These are phyloP conservation scores for Agrotis clavis DNA, from an alignment of 2,888 invertebrate genomes.

Conservation along the genomic window DNA sequence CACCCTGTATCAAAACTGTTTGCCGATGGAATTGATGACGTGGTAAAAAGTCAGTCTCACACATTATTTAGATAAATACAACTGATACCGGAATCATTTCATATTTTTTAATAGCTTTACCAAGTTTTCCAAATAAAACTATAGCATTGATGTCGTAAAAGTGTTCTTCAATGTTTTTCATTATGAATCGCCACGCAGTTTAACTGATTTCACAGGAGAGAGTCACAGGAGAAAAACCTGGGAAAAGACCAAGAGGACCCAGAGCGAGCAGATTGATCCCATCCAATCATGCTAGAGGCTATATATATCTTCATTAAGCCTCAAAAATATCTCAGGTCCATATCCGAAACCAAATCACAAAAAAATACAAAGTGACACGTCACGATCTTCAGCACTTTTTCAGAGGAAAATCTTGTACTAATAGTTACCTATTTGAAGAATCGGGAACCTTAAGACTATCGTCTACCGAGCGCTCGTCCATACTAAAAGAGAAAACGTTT, in stretches of 20 bases:
- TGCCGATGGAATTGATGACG: slow-evolving; percentile 70
- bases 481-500: too few species aligned
- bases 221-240: not conserved
- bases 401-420: too few species aligned
- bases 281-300: not conserved
- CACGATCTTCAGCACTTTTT: not conserved
- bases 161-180: not conserved
- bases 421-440: not conserved
- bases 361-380: not conserved
- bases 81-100: slow-evolving; percentile 60
- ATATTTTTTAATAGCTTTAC: slow-evolving; percentile 46
- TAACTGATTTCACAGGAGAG: not conserved
- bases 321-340: not conserved
- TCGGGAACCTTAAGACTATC: too few species aligned
- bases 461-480: too few species aligned
- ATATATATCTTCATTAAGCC: not conserved
- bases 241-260: too few species aligned
- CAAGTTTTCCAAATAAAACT: slow-evolving; percentile 50
- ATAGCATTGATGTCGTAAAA: slow-evolving; percentile 8
- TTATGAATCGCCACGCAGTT: not conserved
- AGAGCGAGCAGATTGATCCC: not conserved
- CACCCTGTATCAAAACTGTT: slow-evolving; percentile 62
- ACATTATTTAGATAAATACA: slow-evolving; percentile 68
- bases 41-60: slow-evolving; percentile 69
- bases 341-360: not conserved